Conservation (phyloP, 2,888 invertebrate genomes). For the Nasonia oneida region DNA sequence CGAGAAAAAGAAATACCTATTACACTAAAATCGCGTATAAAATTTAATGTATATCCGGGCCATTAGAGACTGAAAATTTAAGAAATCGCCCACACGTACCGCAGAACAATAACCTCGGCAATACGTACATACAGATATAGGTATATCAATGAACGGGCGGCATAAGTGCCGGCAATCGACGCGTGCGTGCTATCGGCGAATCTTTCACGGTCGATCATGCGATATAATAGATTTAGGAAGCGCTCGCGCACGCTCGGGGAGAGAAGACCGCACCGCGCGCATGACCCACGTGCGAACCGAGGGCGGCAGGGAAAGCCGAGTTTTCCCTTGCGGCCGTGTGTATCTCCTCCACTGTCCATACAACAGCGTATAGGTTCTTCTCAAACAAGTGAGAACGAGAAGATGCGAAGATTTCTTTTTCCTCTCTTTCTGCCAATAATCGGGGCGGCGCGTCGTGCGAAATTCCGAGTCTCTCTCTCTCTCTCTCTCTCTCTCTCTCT, state of each 20-base stretch:
- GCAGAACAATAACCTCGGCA: not conserved
- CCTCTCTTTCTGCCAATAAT: not conserved
- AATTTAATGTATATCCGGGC: too few relatives aligned
- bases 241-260: not conserved
- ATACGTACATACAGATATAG: not conserved
- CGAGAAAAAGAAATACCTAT: too few relatives aligned
- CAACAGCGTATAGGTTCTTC: not conserved
- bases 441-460: not conserved
- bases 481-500: too few relatives aligned
- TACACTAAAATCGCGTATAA: too few relatives aligned
- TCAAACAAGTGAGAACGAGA: slow-evolving; percentile 41
- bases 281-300: not conserved
- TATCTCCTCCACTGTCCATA: too few relatives aligned
- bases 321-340: slow-evolving; percentile 25
- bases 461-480: not conserved
- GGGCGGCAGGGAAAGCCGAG: slow-evolving; percentile 26
- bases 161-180: slow-evolving; percentile 16
- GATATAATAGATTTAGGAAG: slow-evolving; percentile 66
- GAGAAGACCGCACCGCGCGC: not conserved
- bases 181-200: slow-evolving; percentile 35
- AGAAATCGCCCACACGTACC: not conserved
- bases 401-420: not conserved
- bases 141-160: slow-evolving; percentile 29
- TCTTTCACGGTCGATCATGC: slow-evolving; percentile 66
- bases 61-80: not conserved